Base-by-base conservation (phyloP, 2,797 vertebrate genomes). In the Ptychadena robeensis region DNA sequence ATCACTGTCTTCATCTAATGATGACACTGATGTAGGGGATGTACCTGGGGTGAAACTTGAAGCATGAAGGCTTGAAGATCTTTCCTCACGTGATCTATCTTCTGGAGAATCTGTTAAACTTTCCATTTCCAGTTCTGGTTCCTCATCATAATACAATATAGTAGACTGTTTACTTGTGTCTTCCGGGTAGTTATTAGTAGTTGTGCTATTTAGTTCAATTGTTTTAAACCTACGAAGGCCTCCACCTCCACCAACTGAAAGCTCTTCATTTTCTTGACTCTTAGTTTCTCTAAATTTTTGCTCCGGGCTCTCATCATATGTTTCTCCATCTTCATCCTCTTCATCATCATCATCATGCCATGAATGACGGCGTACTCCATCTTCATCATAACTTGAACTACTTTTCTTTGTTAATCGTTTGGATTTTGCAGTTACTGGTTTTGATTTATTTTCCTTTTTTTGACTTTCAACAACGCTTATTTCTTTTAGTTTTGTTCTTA, bases 1-100 rank as follows among this genome's bases (percentile, higher is more conserved):
- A 90, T 99, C 98, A 87, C 97, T 99, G 82, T 99, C 98, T 87
- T 99, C 98, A 18, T 99, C 97, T 15, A 99, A 92, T 22, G 98
- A 99, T 5, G 98, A 99, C 12, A 97, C 96, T 27, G 98, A 99
- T 2, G 97, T 98, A 76, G 97, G 97, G 74, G 98, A 99, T 2
- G 96, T 97, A 66, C 94, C 96, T 69, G 97, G 96, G 69, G 97
- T 98, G 87, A 98, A 95, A 86, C 96, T 96, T 67, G 97, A 98
- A 67, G 92, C 96, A 81, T 98, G 97, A 69, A 98, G 91, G 90
- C 97, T 98, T 35, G 97, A 98, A 74, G 98, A 99, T 1, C 95
- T 96, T 89, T 99, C 98, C 80, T 98, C 98, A 87, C 96, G 96
- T 82, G 97, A 99, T 57, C 96, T 93, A 63, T 99, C 98, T 91